Evolutionary conservation across 2,888 invertebrate genomes (phyloP), one percentile per base, ranked within the genome.

Genomic region (Poecilobothrus nobilitatus): DNA sequence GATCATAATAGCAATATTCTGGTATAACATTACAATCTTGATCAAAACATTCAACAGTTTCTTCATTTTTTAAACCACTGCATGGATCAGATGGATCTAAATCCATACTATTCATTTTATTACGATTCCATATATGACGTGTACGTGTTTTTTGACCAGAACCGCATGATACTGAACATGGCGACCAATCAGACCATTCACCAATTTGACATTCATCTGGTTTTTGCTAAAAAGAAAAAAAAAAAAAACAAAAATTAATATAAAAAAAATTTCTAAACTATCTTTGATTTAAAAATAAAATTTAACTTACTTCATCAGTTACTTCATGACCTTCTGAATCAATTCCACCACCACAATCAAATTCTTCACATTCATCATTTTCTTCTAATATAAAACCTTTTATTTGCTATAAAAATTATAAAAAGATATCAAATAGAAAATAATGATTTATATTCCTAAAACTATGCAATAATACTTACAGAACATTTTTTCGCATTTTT

Each of bases 101-200:
- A 3, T 53, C 53, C 15, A 18, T 53, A 18, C 71, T 74, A 68
- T 74, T 75, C 27, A 73, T 74, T 10, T 76, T 75, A 37, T 74
- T 76, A 0, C 72, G 74, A 78, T 74, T 1, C 77, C 79, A 21
- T 79, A 79, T 0, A 78, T 75, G 37, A 78, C 75, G 63, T 80
- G 90, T 82, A 68, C 91, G 85, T 74, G 86, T 83, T 70, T 87
- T 84, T 27, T 84, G 84, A 0, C 93, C 94, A 73, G 88, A 88
- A 1, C 92, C 94, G 78, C 94, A 95, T 0, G 87, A 86, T 34
- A 88, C 87, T 18, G 90, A 87, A 78, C 94, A 94, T 1, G 91
- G 88, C 2, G 91, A 89, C 92, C 94, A 94, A 12, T 86, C 84
- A 66, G 91, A 89, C 94, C 94, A 94, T n/a, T 65, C 37, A 65